Percentiles rank a stretch among this genome's conserved stretches.
Evolutionary conservation across 2,113 vertebrate genomes (phyloP).

Genomic region (Microcebus murinus): DNA sequence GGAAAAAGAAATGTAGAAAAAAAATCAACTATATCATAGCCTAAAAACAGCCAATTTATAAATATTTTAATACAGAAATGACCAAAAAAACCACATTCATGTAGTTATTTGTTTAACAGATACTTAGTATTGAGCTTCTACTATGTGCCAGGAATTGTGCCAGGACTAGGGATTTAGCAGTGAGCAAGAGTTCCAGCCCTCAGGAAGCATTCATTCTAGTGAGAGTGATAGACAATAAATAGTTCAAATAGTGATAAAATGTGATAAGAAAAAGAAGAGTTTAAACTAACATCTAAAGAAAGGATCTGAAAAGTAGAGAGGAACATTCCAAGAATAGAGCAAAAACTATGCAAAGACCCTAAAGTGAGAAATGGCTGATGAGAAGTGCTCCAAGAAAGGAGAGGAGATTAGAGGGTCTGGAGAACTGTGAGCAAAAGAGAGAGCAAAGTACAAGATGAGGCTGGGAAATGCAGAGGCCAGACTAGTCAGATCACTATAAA

Average conservation of each 20-base stretch:
- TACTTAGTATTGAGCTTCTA: not conserved
- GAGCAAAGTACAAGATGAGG: not conserved
- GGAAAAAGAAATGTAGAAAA: constrained; percentile 37
- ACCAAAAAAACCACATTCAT: not conserved
- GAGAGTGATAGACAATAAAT: not conserved
- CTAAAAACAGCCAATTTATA: not conserved
- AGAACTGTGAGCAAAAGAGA: not conserved
- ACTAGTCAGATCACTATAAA: not conserved
- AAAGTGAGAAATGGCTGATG: not conserved
- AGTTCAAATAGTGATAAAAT: not conserved
- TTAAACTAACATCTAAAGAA: not conserved
- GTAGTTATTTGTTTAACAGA: not conserved
- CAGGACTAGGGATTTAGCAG: not conserved
- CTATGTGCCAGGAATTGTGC: not conserved
- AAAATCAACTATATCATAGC: not conserved
- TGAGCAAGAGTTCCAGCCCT: not conserved
- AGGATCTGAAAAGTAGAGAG: not conserved
- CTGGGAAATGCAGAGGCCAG: not conserved
- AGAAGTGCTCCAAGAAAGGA: not conserved
- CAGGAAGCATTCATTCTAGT: not conserved
- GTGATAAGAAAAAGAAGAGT: not conserved
- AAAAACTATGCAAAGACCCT: not conserved
- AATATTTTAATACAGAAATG: constrained; percentile 32
- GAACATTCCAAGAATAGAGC: not conserved
- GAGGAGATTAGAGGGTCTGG: not conserved